Evolutionary conservation across 2,888 invertebrate species (phyloP), one percentile per base, ranked within the genome.

Genomic region (Epistrophe grossulariae): DNA sequence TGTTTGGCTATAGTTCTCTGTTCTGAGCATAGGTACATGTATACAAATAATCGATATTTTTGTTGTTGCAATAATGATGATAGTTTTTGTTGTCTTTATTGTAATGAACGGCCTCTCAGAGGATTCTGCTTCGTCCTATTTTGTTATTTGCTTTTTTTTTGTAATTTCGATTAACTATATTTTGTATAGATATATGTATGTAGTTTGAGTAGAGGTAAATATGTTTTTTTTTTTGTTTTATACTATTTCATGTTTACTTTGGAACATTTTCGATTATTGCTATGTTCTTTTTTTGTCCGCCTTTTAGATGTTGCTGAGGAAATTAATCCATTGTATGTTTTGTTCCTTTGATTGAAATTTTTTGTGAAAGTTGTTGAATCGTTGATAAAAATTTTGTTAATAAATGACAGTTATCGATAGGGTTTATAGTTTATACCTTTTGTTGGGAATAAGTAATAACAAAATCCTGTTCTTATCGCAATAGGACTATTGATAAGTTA

Each of bases 11-110:
- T 31, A 55, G 15, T 19, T 4, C 19, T 0, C 0, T 15, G 19
- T 13, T 55, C 72, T 76, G 48, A 55, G 66, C 45, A 77, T 35
- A 59, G n/a, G n/a, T n/a, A n/a, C n/a, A n/a, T n/a, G 24, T 24
- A 60, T 55, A 77, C 43, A 59, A 66, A 71, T 64, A 72, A 84
- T 84, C 84, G 84, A 84, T 84, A 80, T 73, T 71, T 43, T 66
- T 24, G 35, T 17, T 17, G 38, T 35, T 43, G 60, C 62, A 74
- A 66, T 17, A 38, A 48, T 79, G 48, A 48, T 73, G 74, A 57
- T 15, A 52, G 28, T 52, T 28, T 10, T 28, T 28, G n/a, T 45
- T 68, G 11, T 40, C 38, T 62, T 71, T 5, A 24, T 79, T 70
- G 55, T 57, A 81, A 62, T 62, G 17, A 57, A 66, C 15, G 17